phyloP scores from a whole-genome alignment of 37 sponge, comb jelly and placozoan species.

The Hormiphora californensis region DNA sequence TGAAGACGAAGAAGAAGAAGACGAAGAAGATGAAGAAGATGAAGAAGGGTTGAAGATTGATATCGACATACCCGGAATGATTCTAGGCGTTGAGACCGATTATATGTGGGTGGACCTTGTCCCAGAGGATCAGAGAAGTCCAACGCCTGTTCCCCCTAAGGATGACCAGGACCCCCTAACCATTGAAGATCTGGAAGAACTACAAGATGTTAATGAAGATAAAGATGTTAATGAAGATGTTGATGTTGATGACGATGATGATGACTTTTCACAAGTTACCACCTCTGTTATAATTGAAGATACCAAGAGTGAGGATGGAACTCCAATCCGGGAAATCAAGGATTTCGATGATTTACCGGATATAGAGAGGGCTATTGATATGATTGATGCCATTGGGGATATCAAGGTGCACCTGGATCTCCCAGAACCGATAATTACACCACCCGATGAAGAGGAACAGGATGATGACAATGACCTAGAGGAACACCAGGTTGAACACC shows the following conservation, averaged over 20 bases:
- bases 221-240: background rate
- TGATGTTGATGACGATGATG: background rate
- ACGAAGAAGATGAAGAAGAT: background rate
- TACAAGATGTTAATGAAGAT: background rate
- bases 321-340: background rate
- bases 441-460: background rate
- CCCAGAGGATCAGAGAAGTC: no score
- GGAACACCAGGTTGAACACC: background rate
- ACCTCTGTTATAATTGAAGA: conserved; percentile 1
- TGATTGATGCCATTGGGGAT: conserved; percentile 22
- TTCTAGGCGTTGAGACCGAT: background rate
- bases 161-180: background rate
- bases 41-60: background rate
- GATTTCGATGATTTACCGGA: conserved; percentile 15
- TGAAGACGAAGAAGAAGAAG: background rate
- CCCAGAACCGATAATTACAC: conserved; percentile 39
- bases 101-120: no score
- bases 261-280: background rate
- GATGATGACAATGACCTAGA: conserved; percentile 15
- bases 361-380: conserved; percentile 36
- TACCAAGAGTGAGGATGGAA: conserved; percentile 22
- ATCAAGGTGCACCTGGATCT: background rate
- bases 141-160: no score
- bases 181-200: background rate
- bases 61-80: background rate